Base-by-base conservation (phyloP, 1,140 invertebrate genomes). In the Drosophila simulans region DNA sequence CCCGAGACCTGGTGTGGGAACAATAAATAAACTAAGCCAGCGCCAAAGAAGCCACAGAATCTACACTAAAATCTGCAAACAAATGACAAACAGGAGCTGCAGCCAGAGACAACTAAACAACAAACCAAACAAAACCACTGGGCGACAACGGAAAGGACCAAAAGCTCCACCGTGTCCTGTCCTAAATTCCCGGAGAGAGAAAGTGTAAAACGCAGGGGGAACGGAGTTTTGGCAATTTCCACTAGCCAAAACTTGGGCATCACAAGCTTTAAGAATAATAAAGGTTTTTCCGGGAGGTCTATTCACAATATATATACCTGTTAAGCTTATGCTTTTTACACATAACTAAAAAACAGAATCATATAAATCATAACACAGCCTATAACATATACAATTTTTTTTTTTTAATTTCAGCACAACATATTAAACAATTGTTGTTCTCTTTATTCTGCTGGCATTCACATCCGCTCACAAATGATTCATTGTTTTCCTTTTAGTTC, bases 51-150 rank as follows among this genome's bases (percentile, higher is more conserved):
- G 84, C 84, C 84, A 54, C 83, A 86, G 58, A 88, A 88, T 86
- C 84, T 83, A 73, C 84, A 85, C 84, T 89, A 71, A 88, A 88
- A 88, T 88, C 83, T 88, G 83, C 84, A 89, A 88, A 83, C 83
- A 88, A 88, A 88, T 88, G 83, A 88, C 84, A 88, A 88, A 89
- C 84, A 83, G 82, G 76, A 74, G 75, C 73, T 72, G 83, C 79
- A 79, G 83, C 79, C 46, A 83, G 55, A 77, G 66, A 76, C 78
- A 82, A 88, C 82, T 77, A 86, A 85, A 80, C 81, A 77, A 81
- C 64, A 63, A 70, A 57, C 66, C 55, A 63, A 82, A 73, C 49
- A 77, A 77, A 84, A 80, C 81, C 81, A 77, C 73, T 77, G 56
- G 63, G 72, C 63, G 73, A 54, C 55, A 49, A 55, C 51, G 25